Evolutionary conservation across 2,888 invertebrate genomes (phyloP), one percentile per base, ranked within the genome.

Genomic region (Caenorhabditis japonica): DNA sequence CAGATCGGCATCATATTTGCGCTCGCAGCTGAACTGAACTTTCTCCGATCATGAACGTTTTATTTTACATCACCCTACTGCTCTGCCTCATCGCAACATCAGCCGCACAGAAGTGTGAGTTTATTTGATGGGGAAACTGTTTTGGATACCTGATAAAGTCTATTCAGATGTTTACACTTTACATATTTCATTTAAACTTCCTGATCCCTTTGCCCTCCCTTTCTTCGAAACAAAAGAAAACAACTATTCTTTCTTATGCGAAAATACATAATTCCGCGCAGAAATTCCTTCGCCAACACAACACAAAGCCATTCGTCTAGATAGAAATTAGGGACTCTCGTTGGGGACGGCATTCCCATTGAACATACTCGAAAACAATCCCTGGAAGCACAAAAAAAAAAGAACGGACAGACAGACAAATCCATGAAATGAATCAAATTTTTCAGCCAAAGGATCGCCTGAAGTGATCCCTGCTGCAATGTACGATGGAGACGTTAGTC

Each of bases 381-480:
- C n/a, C 38, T 4, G 46, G 39, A 39, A 55, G 46, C 39, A 53
- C 43, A 53, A 60, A 15, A 15, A 34, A 44, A 25, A 19, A 33
- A 56, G 49, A 7, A 21, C 15, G 25, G 27, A 47, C 30, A 47
- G 30, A 25, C 25, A 19, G 23, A 25, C 25, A 21, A 34, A 12
- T 17, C 10, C 12, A 17, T 30, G 3, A 12, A 25, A 10, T 33
- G 44, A 34, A 15, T 43, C 17, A 15, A 33, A 38, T 2, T 38
- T 56, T 71, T 69, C 66, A 77, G 72, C 53, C n/a, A 78, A 78
- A 33, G 78, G 78, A 52, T 74, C 78, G 19, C 78, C 78, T 12
- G 78, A 78, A 68, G 59, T 69, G 30, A 49, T 74, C 55, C 69
- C 69, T 41, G 60, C 70, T 4, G 53, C 60, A 15, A 71, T 70